Base-by-base conservation (phyloP, 2,888 invertebrate species). In the Synergus japonicus region DNA sequence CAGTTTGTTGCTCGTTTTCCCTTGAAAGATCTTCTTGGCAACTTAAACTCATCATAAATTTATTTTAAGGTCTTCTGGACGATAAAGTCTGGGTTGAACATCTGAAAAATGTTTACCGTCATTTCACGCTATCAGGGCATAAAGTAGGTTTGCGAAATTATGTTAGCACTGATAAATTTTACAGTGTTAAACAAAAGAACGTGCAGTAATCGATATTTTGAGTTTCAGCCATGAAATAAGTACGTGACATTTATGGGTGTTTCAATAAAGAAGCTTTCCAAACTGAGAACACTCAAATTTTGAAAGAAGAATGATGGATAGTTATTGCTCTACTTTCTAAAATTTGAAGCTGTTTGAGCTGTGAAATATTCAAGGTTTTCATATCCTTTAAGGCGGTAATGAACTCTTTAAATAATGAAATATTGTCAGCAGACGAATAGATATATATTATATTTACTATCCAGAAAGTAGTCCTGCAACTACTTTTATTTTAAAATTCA, bases 11-110 rank as follows among this genome's bases (percentile, higher is more conserved):
- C 18, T 73, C 54, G 73, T 73, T 54, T 73, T 41, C 41, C 73
- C 54, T 73, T 73, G 54, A 73, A 73, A 73, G 9, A 73, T 73
- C 73, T 73, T 73, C 54, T 58, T 73, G 12, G 49, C 37, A 54
- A n/a, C n/a, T 54, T 73, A 54, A 73, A 73, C 43, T 54, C n/a
- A 54, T 54, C 54, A 37, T 54, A 73, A 54, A 58, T 58, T 58
- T 37, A 37, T 37, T 73, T 22, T 54, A 49, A 58, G 29, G 37
- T 73, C 73, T 54, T 49, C 49, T 49, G 22, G 4, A 18, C 41
- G 41, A 65, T 65, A 44, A 44, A 18, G 67, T 67, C 18, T 67
- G 44, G 43, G 7, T n/a, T 12, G 29, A 43, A 67, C 49, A 9
- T 49, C 22, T 73, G 37, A 37, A 49, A 37, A 73, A 73, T 15